Conservation (phyloP, 2,113 vertebrate genomes). For the Phaetusa simplex region DNA sequence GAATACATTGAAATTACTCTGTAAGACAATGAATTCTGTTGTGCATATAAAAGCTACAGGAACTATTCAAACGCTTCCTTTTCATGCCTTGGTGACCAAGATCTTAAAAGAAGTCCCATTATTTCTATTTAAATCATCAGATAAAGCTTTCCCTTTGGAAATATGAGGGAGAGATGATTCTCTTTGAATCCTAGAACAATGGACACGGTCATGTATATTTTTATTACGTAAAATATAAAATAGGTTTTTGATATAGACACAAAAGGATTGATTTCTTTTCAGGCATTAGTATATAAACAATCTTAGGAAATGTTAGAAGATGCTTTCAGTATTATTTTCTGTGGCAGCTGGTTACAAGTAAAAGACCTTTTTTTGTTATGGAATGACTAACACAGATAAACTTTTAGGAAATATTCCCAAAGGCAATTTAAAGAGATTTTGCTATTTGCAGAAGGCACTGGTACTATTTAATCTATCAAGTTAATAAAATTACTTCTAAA, state of each 20-base stretch:
- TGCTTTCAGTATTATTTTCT: not conserved
- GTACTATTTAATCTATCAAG: slow-evolving; percentile 29
- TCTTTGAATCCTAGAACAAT: not conserved
- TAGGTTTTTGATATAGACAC: not conserved
- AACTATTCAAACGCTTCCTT: not conserved
- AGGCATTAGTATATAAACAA: not conserved
- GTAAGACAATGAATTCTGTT: not conserved
- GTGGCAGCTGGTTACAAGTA: not conserved
- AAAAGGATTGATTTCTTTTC: not conserved
- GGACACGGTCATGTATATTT: not conserved
- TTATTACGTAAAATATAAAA: not conserved
- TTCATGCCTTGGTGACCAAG: not conserved
- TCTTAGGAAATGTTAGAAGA: not conserved
- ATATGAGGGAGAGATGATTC: not conserved
- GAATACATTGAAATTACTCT: not conserved
- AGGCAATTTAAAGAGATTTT: slow-evolving; percentile 2
- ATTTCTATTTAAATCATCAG: not conserved
- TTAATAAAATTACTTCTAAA: slow-evolving; percentile 26
- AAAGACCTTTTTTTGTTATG: not conserved
- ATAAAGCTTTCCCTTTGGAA: not conserved
- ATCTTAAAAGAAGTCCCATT: not conserved
- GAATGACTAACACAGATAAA: not conserved
- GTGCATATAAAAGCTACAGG: not conserved
- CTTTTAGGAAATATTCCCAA: slow-evolving; percentile 9
- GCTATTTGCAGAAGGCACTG: not conserved